These are phyloP conservation scores for Enteromius thamalakanensis DNA, from an alignment of 2,797 vertebrate genomes.

Conservation along the genomic window DNA sequence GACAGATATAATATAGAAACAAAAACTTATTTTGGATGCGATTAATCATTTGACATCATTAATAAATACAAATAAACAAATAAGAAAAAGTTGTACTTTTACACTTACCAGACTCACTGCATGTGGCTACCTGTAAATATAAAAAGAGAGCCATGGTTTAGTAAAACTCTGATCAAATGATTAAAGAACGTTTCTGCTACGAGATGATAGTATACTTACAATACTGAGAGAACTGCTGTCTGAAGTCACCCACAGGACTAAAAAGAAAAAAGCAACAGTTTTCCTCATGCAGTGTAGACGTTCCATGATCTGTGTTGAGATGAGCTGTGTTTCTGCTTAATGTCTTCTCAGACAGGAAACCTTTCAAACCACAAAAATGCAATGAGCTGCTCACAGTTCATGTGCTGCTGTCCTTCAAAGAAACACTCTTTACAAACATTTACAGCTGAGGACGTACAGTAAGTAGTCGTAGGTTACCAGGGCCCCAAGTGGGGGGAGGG, in stretches of 20 bases:
- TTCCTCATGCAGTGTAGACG: not conserved
- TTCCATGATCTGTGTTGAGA: slow-evolving; percentile 1
- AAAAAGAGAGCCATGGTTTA: not conserved
- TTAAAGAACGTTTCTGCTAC: not conserved
- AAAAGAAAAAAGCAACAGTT: not conserved
- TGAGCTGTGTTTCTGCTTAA: not conserved
- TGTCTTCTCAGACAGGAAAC: not conserved
- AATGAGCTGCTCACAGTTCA: not conserved
- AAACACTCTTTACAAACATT: not conserved
- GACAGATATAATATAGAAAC: too few relatives aligned
- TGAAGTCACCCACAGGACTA: slow-evolving; percentile 11
- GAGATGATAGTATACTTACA: slow-evolving; percentile 23
- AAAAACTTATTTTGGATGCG: too few relatives aligned
- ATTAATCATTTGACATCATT: too few relatives aligned
- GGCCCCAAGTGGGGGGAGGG: too few relatives aligned
- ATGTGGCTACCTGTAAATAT: slow-evolving; percentile 16
- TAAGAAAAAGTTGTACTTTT: not conserved
- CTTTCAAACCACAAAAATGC: not conserved
- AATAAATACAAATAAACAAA: not conserved
- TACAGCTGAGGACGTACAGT: too few relatives aligned
- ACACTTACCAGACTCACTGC: slow-evolving; percentile 20
- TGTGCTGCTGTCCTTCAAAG: not conserved
- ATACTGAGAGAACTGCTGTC: not conserved
- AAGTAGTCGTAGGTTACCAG: too few relatives aligned
- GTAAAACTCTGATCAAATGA: too few relatives aligned